A percentile compares a stretch with the other conserved stretches of the same genome.
These are phyloP conservation scores for Clarias gariepinus DNA, from an alignment of 2,113 vertebrate genomes.

Conservation along the genomic window DNA sequence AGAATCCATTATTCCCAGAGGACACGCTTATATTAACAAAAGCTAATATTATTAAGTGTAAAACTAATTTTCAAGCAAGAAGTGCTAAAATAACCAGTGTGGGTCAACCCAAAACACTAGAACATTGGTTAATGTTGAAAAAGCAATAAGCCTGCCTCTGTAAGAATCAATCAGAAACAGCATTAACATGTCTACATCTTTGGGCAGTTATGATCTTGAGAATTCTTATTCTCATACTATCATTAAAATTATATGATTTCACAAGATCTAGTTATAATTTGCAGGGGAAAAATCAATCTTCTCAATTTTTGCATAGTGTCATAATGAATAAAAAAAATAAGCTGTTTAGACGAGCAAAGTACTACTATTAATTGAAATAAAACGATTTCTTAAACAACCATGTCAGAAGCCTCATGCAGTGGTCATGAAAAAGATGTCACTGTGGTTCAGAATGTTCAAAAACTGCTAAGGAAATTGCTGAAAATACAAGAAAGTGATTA, in stretches of 20 bases:
- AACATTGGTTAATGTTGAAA: constrained; percentile 60
- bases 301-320: not conserved
- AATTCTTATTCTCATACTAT: not conserved
- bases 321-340: not conserved
- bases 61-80: constrained; percentile 2
- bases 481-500: too few species aligned
- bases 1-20: constrained; percentile 58
- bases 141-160: constrained; percentile 51
- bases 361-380: not conserved
- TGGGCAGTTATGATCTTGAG: not conserved
- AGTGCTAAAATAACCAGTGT: constrained; percentile 48
- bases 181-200: not conserved
- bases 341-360: not conserved
- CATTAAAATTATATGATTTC: not conserved
- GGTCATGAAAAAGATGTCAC: too few species aligned
- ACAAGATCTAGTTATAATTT: not conserved
- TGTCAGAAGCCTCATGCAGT: too few species aligned
- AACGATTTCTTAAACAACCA: not conserved
- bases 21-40: constrained; percentile 47
- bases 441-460: too few species aligned
- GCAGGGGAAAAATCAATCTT: not conserved
- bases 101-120: constrained; percentile 50
- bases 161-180: not conserved
- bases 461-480: too few species aligned
- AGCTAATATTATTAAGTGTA: not conserved